These are phyloP conservation scores for Pseudorhiza aurosa DNA, from an alignment of 30 jellyfish, hydroid and myxozoan genomes.

Conservation along the genomic window DNA sequence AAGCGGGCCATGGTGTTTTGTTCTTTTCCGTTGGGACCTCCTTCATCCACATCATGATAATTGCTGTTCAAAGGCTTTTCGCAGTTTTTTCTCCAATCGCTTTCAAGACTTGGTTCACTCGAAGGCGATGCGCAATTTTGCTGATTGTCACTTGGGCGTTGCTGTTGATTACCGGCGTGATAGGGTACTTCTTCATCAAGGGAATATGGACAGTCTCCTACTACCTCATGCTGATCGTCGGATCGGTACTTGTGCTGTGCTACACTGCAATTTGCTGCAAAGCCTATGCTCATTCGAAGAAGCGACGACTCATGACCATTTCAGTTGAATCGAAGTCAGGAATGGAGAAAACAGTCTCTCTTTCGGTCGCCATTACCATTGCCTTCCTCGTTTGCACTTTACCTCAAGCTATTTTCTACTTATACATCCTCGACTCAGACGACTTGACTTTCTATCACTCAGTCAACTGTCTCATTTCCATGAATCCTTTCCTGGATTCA, in stretches of 20 bases:
- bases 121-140: neutral
- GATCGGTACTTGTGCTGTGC: neutral
- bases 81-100: constrained; percentile 21
- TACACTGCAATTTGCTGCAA: constrained; percentile 23
- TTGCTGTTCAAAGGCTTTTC: constrained; percentile 25
- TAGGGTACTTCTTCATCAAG: constrained; percentile 13
- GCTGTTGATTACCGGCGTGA: neutral
- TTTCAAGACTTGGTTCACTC: constrained; percentile 17
- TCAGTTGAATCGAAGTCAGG: neutral
- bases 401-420: constrained; percentile 24
- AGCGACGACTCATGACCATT: neutral
- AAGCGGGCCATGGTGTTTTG: constrained; percentile 27
- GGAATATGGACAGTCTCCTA: neutral
- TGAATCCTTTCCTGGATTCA: constrained; percentile 22
- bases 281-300: neutral
- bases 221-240: constrained; percentile 2
- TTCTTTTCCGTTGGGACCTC: constrained; percentile 27
- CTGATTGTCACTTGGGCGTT: constrained; percentile 11
- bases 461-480: neutral
- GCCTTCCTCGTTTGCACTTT: constrained; percentile 24
- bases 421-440: neutral
- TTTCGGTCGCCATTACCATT: constrained; percentile 19
- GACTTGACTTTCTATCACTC: constrained; percentile 17
- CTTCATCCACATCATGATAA: constrained; percentile 10
- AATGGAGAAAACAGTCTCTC: constrained; percentile 7